A percentile compares a stretch with the other conserved stretches of the same genome.
Conservation (phyloP, 2,113 vertebrate species). For the Oncorhynchus kisutch region DNA sequence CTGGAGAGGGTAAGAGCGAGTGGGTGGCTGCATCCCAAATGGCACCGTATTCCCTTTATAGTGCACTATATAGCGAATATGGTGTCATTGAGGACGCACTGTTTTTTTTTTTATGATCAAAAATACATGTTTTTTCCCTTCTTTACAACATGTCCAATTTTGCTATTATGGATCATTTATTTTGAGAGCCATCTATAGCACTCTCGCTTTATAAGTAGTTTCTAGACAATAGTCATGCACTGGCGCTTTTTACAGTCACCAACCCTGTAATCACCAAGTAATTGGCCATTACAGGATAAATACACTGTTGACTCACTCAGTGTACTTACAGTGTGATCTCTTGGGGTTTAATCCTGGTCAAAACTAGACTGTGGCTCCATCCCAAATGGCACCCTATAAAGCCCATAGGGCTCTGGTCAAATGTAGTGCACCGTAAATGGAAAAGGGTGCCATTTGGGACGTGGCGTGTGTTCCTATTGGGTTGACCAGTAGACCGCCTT, state of each 20-base stretch:
- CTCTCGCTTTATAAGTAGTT: too few species aligned
- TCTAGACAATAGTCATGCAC: too few species aligned
- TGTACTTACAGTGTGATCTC: background rate
- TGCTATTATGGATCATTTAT: background rate
- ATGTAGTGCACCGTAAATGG: too few species aligned
- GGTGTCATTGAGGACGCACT: too few species aligned
- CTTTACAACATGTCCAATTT: too few species aligned
- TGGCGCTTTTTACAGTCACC: background rate
- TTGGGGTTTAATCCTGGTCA: background rate
- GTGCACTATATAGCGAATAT: too few species aligned
- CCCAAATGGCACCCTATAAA: background rate
- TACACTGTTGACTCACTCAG: background rate
- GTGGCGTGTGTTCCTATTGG: background rate
- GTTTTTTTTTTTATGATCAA: too few species aligned
- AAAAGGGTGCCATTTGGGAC: too few species aligned
- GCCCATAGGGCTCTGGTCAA: too few species aligned
- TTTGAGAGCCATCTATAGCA: background rate
- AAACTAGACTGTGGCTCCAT: background rate
- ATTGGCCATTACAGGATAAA: background rate
- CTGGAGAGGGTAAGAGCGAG: constrained; percentile 78
- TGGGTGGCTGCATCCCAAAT: too few species aligned
- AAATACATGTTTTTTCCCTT: too few species aligned
- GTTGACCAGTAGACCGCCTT: background rate
- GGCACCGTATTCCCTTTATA: too few species aligned
- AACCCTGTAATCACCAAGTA: background rate